Evolutionary conservation across 2,797 vertebrate genomes (phyloP).

Genomic region (Danio choprae): DNA sequence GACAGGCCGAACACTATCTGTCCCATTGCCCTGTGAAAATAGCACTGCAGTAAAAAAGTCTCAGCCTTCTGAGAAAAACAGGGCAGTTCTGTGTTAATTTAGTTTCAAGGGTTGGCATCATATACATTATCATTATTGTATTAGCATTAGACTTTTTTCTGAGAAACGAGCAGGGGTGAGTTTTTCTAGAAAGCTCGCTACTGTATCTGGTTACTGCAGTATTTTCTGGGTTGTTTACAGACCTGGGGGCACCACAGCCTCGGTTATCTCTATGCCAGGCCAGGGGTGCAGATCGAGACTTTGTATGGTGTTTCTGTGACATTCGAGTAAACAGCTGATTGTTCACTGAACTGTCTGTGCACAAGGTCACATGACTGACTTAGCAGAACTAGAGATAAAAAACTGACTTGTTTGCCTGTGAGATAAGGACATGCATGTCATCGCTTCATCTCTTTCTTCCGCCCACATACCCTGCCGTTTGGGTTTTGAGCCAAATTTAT

Average conservation of each 20-base stretch:
- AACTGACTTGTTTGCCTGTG: conserved; percentile 9
- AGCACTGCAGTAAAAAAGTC: background rate
- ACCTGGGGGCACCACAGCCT: background rate
- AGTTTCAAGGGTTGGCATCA: conserved; percentile 24
- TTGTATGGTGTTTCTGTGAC: background rate
- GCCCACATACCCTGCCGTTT: background rate
- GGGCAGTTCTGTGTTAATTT: conserved; percentile 26
- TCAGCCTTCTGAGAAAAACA: conserved; percentile 4
- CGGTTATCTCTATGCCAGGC: conserved; percentile 28
- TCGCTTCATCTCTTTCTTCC: background rate
- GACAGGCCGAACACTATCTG: background rate
- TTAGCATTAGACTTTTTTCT: conserved; percentile 43
- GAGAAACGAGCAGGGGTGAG: conserved; percentile 20
- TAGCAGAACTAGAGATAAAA: conserved; percentile 33
- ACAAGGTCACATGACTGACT: conserved; percentile 33
- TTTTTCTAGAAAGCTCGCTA: conserved; percentile 15
- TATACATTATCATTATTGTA: conserved; percentile 37
- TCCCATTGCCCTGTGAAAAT: background rate
- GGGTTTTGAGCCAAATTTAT: background rate
- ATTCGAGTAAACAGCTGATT: conserved; percentile 41
- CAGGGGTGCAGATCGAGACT: conserved; percentile 19
- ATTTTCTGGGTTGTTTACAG: conserved; percentile 30
- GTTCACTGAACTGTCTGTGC: conserved; percentile 31
- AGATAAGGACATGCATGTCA: background rate
- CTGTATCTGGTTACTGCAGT: conserved; percentile 41